Conservation (phyloP, 1,140 invertebrate genomes). For the Mycetomoellerius zeteki region DNA sequence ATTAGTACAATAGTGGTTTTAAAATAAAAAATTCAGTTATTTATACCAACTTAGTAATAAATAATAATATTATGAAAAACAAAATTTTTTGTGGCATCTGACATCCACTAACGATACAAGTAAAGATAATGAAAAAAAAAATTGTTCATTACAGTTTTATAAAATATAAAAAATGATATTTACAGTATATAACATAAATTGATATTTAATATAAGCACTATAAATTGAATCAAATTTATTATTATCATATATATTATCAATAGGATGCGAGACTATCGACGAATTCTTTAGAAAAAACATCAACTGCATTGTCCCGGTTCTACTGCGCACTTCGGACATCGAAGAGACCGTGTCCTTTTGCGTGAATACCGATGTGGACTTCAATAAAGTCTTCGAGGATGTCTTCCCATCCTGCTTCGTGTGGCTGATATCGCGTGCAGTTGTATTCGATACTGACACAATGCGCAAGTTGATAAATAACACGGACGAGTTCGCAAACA, state of each 20-base stretch:
- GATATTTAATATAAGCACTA: not conserved
- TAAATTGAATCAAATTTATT: not conserved
- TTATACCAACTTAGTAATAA: not conserved
- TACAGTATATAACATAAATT: not conserved
- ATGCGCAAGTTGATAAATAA: not conserved
- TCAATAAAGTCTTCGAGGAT: conserved; percentile 81
- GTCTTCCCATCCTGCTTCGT: conserved; percentile 76
- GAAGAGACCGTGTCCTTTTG: conserved; percentile 77
- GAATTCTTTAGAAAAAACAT: conserved; percentile 85
- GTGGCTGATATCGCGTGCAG: conserved; percentile 3
- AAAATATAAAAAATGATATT: not conserved
- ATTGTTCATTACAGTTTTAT: not conserved
- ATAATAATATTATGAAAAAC: not conserved
- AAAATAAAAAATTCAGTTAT: not conserved
- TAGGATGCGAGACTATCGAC: conserved; percentile 76
- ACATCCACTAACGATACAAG: not conserved
- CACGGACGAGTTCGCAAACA: not conserved
- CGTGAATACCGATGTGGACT: conserved; percentile 70
- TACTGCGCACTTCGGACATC: conserved; percentile 79
- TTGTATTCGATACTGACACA: not conserved
- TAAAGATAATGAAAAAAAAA: too few species aligned
- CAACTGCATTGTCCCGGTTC: conserved; percentile 80
- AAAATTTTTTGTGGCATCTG: not conserved
- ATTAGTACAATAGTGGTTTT: not conserved
- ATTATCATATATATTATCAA: too few species aligned